Percentiles rank a stretch among this genome's conserved stretches.
Conservation (phyloP, 2,113 vertebrate genomes). For the Capricornis sumatraensis region DNA sequence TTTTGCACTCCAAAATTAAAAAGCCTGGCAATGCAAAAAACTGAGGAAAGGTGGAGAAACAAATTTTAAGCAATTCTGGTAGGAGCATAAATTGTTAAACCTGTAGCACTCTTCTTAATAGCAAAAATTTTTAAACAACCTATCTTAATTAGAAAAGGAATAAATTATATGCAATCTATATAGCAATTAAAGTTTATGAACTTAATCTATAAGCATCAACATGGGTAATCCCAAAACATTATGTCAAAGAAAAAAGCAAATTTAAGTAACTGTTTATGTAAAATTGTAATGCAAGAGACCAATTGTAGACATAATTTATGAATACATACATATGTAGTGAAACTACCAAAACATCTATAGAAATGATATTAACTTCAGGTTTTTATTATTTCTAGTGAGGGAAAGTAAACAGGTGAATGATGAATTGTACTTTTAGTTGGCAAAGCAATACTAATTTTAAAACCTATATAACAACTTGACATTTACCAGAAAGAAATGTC, state of each 20-base stretch:
- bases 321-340: neutral
- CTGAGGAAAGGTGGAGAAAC: neutral
- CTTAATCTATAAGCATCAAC: neutral
- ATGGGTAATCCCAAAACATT: neutral
- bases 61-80: neutral
- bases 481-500: neutral
- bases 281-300: neutral
- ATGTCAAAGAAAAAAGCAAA: slow-evolving; percentile 1
- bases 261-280: neutral
- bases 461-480: neutral
- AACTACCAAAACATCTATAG: neutral
- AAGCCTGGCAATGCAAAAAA: neutral
- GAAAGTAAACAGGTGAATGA: neutral
- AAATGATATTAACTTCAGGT: neutral
- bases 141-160: neutral
- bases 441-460: neutral
- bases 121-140: neutral
- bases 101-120: neutral
- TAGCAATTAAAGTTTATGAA: neutral
- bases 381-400: neutral
- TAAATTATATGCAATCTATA: neutral
- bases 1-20: neutral
- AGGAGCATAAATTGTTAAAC: neutral
- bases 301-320: neutral
- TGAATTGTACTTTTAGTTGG: neutral